A percentile compares a stretch with the other conserved stretches of the same genome.
Evolutionary conservation across 2,888 invertebrate genomes (phyloP).

Genomic region (Sericinus montela): DNA sequence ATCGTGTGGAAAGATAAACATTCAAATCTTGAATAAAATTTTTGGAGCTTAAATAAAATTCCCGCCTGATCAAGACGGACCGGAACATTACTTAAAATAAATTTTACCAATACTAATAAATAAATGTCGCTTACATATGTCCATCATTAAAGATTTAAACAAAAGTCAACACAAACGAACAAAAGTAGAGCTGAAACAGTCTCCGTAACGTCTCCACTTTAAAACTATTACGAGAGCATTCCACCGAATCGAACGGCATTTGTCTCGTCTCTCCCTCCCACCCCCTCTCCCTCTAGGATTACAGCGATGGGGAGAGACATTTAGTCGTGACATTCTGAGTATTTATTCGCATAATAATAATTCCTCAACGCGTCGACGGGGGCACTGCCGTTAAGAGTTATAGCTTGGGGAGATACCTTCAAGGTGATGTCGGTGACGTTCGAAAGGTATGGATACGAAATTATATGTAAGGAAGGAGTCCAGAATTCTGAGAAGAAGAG

Average conservation of each 20-base stretch:
- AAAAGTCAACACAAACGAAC: neutral
- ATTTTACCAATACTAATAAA: no score
- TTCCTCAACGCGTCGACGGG: conserved; percentile 75
- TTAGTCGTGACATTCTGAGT: conserved; percentile 82
- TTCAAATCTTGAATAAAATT: no score
- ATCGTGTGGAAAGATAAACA: no score
- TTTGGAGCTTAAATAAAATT: no score
- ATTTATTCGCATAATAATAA: conserved; percentile 85
- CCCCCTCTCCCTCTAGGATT: conserved; percentile 39
- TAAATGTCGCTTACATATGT: no score
- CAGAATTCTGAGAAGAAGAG: no score
- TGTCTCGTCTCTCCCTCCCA: conserved; percentile 28
- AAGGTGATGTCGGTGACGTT: conserved; percentile 49
- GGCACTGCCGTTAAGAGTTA: conserved; percentile 71
- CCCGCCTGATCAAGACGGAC: no score
- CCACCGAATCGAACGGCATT: conserved; percentile 47
- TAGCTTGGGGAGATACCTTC: conserved; percentile 68
- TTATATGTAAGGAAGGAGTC: no score
- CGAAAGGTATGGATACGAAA: conserved; percentile 40
- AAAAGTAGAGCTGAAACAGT: conserved; percentile 21
- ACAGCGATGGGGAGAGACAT: conserved; percentile 64
- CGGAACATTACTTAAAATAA: no score
- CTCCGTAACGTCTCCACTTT: conserved; percentile 39
- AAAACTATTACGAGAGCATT: conserved; percentile 50
- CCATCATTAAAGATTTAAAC: neutral